Evolutionary conservation across 2,113 vertebrate genomes (phyloP).

Genomic region (Agapornis roseicollis): DNA sequence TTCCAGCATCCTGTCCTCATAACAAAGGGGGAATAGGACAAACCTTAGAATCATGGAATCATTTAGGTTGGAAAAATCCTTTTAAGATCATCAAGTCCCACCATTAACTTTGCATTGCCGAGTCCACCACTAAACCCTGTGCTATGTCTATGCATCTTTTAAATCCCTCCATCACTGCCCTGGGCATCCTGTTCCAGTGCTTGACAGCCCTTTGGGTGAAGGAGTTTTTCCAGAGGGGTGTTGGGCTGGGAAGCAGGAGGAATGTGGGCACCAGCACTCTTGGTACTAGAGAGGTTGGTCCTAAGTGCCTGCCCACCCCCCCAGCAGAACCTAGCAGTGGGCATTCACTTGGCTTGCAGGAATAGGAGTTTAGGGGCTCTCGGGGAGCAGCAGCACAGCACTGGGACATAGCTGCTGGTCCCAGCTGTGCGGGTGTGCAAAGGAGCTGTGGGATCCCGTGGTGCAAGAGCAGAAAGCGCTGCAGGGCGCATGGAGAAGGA

Average conservation of each 20-base stretch:
- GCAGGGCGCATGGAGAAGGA: not conserved
- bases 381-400: not conserved
- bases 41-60: not conserved
- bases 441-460: rapidly evolving
- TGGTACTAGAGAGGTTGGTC: not conserved
- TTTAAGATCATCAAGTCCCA: not conserved
- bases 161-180: not conserved
- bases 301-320: rapidly evolving
- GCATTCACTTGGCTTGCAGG: not conserved
- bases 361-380: not conserved
- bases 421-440: not conserved
- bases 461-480: not conserved
- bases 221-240: not conserved
- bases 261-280: not conserved
- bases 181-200: not conserved
- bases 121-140: not conserved
- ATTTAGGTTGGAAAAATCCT: not conserved
- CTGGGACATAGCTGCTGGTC: not conserved
- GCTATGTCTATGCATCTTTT: not conserved
- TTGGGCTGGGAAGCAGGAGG: not conserved
- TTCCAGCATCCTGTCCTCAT: rapidly evolving
- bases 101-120: not conserved
- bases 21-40: not conserved
- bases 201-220: not conserved
- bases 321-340: rapidly evolving